Conservation (phyloP, 2,113 vertebrate species). For the Scophthalmus maximus region DNA sequence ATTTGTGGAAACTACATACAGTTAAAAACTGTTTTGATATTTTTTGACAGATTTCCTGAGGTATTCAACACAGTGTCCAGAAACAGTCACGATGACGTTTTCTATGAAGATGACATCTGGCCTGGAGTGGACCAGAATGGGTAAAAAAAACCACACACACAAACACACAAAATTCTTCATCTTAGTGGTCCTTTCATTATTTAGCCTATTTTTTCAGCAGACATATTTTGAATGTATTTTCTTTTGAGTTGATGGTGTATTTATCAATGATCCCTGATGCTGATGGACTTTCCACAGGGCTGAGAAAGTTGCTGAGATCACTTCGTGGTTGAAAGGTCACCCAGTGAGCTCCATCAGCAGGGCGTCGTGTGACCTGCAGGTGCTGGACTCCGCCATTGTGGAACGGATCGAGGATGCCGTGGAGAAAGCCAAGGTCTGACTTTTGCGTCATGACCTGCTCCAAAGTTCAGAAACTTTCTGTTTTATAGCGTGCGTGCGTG, state of each 20-base stretch:
- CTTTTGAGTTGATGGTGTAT: not conserved
- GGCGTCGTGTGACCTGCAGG: slow-evolving; percentile 75
- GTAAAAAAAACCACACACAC: slow-evolving; percentile 78
- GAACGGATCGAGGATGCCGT: slow-evolving; percentile 76
- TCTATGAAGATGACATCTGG: slow-evolving; percentile 99
- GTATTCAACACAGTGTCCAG: slow-evolving; percentile 90
- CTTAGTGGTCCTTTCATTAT: too few species aligned
- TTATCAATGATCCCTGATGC: not conserved
- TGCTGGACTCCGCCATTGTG: slow-evolving; percentile 70
- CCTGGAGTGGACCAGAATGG: slow-evolving; percentile 92
- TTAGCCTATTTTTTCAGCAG: not conserved
- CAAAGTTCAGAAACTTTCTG: too few species aligned
- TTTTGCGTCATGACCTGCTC: too few species aligned
- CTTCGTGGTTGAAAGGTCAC: slow-evolving; percentile 72
- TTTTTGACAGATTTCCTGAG: slow-evolving; percentile 88
- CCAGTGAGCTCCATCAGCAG: slow-evolving; percentile 76
- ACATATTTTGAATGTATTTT: not conserved
- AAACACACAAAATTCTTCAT: not conserved
- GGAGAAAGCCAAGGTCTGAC: slow-evolving; percentile 71
- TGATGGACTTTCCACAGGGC: slow-evolving; percentile 42
- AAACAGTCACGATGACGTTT: slow-evolving; percentile 94
- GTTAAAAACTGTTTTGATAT: not conserved
- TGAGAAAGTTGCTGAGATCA: slow-evolving; percentile 75
- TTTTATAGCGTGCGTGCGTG: not conserved
- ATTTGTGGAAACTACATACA: not conserved